Percentiles rank a stretch among this genome's conserved stretches.
phyloP scores from a whole-genome alignment of 1,140 invertebrate genomes.

The Aphidius gifuensis region DNA sequence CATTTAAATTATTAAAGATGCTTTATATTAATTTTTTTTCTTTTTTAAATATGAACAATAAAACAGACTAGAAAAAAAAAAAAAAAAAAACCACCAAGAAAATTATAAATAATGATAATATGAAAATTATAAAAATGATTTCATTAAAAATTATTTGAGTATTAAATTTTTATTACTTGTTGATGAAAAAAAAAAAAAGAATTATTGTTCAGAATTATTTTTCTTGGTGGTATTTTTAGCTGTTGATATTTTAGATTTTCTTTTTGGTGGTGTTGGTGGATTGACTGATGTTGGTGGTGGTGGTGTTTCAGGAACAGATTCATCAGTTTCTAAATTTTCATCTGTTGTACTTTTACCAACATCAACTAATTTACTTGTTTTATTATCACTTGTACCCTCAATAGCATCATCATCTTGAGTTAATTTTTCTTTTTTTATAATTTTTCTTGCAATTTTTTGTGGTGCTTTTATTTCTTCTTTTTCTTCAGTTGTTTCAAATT shows the following conservation, averaged over 20 bases:
- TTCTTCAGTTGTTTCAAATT: constrained; percentile 22
- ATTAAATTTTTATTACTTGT: neutral
- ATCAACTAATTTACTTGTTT: constrained; percentile 38
- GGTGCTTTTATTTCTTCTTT: constrained; percentile 28
- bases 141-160: constrained; percentile 2
- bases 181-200: constrained; percentile 2
- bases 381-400: constrained; percentile 25
- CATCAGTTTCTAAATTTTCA: constrained; percentile 37
- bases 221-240: constrained; percentile 34
- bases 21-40: neutral
- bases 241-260: constrained; percentile 43
- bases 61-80: neutral
- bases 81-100: constrained; percentile 4
- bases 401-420: constrained; percentile 17
- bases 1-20: neutral
- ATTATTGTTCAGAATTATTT: constrained; percentile 32
- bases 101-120: constrained; percentile 4
- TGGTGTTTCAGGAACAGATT: constrained; percentile 39
- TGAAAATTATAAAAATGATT: neutral
- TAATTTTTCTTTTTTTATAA: constrained; percentile 40
- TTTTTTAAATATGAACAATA: no score
- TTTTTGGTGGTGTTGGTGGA: constrained; percentile 50
- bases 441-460: constrained; percentile 44
- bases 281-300: constrained; percentile 36
- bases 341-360: constrained; percentile 37